Base-by-base conservation (phyloP, 2,888 invertebrate species). In the Brachyopa scutellaris region DNA sequence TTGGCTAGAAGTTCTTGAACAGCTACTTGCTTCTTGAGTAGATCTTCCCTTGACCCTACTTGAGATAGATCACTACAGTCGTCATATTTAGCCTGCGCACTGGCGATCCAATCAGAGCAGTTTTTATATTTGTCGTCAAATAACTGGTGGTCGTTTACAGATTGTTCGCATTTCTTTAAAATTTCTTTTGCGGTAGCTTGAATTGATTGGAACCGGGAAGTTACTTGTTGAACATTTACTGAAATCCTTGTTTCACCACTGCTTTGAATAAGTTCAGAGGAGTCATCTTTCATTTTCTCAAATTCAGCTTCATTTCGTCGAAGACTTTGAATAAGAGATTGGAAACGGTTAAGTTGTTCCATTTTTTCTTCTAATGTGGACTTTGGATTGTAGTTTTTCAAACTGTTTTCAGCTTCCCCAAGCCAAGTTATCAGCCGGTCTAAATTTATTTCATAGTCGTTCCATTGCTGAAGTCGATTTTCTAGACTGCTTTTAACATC, bases 81-180 rank as follows among this genome's bases (percentile, higher is more conserved):
- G 67, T 95, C 93, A 85, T 94, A 95, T 86, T 94, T 94, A 4
- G 93, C 92, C 89, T 96, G 95, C 0, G 96, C 94, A 40, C 93
- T 92, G 67, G 94, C 93, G 23, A 97, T 91, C 95, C 96, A 96
- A 85, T 96, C 94, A 0, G 94, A 93, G 86, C 96, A 97, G 87
- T 96, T 95, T 67, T 95, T 94, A 87, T 97, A 96, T 86, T 96
- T 97, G 0, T 95, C 95, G 86, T 94, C 93, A 87, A 95, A 97
- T 0, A 93, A 92, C 79, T 93, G 93, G 85, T 97, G 97, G 87
- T 97, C 97, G 62, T 93, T 92, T 0, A 96, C 94, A 4, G 97
- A 95, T 91, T 97, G 96, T 86, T 97, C 97, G 87, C 97, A 97
- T 91, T 97, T 97, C 89, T 97, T 97, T 0, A 97, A 93, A 26